Evolutionary conservation across 2,888 invertebrate species (phyloP), one percentile per base, ranked within the genome.

Genomic region (Ptychoptera albimana): DNA sequence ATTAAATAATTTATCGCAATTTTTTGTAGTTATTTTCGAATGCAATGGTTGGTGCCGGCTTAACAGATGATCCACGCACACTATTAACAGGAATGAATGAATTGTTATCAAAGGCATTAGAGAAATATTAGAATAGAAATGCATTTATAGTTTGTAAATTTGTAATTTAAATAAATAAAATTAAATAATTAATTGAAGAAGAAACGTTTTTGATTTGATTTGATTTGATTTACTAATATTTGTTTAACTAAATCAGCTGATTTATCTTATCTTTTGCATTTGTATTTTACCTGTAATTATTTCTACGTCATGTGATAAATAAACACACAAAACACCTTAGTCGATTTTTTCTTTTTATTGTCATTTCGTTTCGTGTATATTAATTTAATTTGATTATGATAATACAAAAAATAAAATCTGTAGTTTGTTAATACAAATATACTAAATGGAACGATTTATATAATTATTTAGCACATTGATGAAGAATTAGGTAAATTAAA

Each of bases 21-120:
- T 13, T 36, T 11, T 8, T 36, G 2, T 36, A 36, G 78, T 62
- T 97, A 35, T 96, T 93, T 61, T 79, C 82, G 46, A 93, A 94
- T 62, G 87, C 93, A 0, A 88, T 97, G 88, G 87, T 94, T 9
- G 84, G 85, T 5, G 96, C 96, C 35, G 96, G 96, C 9, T 71
- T 97, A 30, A 75, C 93, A 1, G 84, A 92, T 60, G 94, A 97
- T 69, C 86, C 96, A 0, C 73, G 92, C 50, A 75, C 79, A 48
- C 72, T 94, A 50, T 72, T 96, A 29, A 77, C 77, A 2, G 77
- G 86, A 45, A 80, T 97, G 69, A 96, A 94, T 64, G 82, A 87
- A 53, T 73, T 96, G 43, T 65, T 96, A 50, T 73, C 77, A 2
- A 75, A 82, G 62, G 83, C 82, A 38, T 70, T 91, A 54, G 84